Evolutionary conservation across 2,113 vertebrate species (phyloP), one percentile per base, ranked within the genome.

Genomic region (Todiramphus saurophagus): DNA sequence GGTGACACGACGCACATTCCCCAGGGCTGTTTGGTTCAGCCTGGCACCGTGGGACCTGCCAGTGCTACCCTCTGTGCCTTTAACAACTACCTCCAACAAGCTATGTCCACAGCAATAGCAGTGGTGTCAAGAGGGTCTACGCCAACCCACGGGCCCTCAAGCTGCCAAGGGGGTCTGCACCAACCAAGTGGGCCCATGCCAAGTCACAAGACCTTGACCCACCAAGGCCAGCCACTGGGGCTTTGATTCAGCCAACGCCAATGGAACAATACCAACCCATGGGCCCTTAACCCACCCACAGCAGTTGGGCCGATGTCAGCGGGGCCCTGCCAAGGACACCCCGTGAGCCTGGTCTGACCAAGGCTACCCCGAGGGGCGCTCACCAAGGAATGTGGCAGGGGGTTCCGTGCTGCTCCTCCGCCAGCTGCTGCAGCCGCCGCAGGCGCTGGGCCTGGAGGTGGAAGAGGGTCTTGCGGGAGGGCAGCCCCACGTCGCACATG

Each of bases 361-460:
- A 27, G 20, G 24, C 43, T 24, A 4, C 37, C 13, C 27, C 28
- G 2, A 15, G 27, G 9, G 25, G 3, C 2, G 19, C 87, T 94
- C 98, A 99, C 99, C 99, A 99, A 13, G 99, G 99, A 93, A 99
- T 98, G 93, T 92, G 96, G 92, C 99, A 99, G 64, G 98, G 93
- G 41, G 69, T 88, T n/a, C 98, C 97, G 88, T 98, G 96, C 70
- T 92, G 97, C 93, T 98, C 97, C 96, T 98, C 98, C 2, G 99
- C 99, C 84, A 99, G 97, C 94, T 98, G 98, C 51, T 99, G 98
- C 53, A 99, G 98, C 94, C 98, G 99, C 96, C 98, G 86, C 94
- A 99, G 99, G 72, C 99, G 99, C 89, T 99, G 99, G 5, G 99
- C 99, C 97, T 99, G 99, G 78, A 99, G 99, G 97, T 99, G 99